Evolutionary conservation across 2,113 vertebrate species (phyloP).

Genomic region (Anthoscopus minutus): DNA sequence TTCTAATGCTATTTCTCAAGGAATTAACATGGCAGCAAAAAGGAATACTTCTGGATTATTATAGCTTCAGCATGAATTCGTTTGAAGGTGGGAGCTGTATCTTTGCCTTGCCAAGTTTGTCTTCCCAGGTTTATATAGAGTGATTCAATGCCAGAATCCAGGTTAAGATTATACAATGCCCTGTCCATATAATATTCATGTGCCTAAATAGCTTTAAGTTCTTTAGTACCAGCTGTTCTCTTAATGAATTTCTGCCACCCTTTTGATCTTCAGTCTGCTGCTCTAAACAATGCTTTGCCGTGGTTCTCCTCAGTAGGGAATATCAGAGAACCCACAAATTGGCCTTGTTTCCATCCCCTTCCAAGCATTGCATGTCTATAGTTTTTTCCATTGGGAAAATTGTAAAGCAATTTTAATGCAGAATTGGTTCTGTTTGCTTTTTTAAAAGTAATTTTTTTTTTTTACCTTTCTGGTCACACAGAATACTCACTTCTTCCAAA

Average conservation of each 20-base stretch:
- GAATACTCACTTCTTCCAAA: not conserved
- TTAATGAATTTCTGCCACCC: not conserved
- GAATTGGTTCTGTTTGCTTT: not conserved
- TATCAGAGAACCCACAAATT: not conserved
- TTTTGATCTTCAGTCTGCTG: not conserved
- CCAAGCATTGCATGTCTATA: not conserved
- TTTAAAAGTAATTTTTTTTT: not conserved
- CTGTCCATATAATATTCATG: not conserved
- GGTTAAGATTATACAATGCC: not conserved
- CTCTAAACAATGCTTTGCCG: not conserved
- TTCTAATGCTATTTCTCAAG: not conserved
- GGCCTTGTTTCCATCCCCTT: not conserved
- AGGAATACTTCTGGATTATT: not conserved
- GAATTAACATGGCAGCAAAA: not conserved
- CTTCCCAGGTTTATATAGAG: not conserved
- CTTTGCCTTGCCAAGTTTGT: not conserved
- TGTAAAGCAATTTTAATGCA: not conserved
- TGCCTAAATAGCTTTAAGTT: not conserved
- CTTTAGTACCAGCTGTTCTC: not conserved
- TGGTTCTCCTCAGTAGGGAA: not conserved
- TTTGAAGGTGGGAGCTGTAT: not conserved
- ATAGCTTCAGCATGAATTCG: not conserved
- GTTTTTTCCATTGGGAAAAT: not conserved
- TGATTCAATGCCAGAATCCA: not conserved
- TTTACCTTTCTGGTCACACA: not conserved